phyloP scores from a whole-genome alignment of 1,140 invertebrate genomes.

The Dendroctonus ponderosae region DNA sequence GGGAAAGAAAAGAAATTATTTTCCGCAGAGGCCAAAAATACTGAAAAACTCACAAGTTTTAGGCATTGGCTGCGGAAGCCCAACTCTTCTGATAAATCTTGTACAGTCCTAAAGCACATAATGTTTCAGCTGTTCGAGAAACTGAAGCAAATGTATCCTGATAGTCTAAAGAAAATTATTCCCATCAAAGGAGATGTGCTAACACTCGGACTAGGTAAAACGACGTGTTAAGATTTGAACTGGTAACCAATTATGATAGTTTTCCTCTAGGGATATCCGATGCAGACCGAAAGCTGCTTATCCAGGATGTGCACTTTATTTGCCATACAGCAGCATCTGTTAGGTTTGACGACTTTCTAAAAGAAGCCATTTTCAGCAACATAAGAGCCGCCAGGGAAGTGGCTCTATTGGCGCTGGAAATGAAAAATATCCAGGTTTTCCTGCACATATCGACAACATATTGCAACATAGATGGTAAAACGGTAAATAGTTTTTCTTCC shows the following conservation, averaged over 20 bases:
- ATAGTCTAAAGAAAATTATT: conserved; percentile 66
- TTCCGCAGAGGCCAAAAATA: too few relatives aligned
- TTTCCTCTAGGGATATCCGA: conserved; percentile 32
- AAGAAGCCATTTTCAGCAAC: conserved; percentile 58
- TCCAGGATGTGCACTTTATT: conserved; percentile 74
- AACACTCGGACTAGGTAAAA: conserved; percentile 57
- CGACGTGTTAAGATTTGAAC: background rate
- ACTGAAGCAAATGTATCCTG: background rate
- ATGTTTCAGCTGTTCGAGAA: background rate
- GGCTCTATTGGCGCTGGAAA: conserved; percentile 56
- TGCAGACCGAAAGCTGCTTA: conserved; percentile 59
- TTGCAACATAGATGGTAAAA: conserved; percentile 63
- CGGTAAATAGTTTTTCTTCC: conserved; percentile 38
- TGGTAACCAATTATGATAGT: background rate
- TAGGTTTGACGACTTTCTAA: conserved; percentile 75
- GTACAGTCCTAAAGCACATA: too few relatives aligned
- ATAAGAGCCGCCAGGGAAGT: conserved; percentile 56
- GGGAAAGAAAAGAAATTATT: too few relatives aligned
- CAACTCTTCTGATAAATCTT: too few relatives aligned
- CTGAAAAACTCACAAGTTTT: too few relatives aligned
- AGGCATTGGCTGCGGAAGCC: too few relatives aligned
- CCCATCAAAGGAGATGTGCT: conserved; percentile 76
- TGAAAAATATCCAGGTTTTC: conserved; percentile 62
- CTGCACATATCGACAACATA: conserved; percentile 85
- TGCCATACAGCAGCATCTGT: conserved; percentile 94